These are phyloP conservation scores for Agrochola lychnidis DNA, from an alignment of 2,888 invertebrate genomes.

Conservation along the genomic window DNA sequence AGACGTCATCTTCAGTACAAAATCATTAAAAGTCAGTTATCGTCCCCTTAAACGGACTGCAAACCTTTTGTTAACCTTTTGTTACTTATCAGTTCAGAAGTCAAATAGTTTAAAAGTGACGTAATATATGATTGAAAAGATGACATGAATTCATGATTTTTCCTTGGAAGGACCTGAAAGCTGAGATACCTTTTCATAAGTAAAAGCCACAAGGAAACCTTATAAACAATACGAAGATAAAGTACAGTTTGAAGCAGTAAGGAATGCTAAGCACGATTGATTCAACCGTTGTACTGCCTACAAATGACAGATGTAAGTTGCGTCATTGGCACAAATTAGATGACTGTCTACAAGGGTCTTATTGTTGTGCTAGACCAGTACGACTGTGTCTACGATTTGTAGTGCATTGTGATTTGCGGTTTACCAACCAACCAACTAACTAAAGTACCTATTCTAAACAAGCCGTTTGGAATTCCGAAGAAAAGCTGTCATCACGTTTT, in stretches of 20 bases:
- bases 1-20: no score
- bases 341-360: constrained; percentile 37
- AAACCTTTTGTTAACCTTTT: background rate
- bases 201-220: no score
- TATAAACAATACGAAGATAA: constrained; percentile 22
- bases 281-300: constrained; percentile 42
- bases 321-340: constrained; percentile 54
- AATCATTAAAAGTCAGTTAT: no score
- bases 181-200: background rate
- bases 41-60: no score
- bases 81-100: background rate
- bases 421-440: background rate
- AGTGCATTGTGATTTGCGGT: constrained; percentile 17
- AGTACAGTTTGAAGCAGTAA: constrained; percentile 8
- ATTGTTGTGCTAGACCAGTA: constrained; percentile 17
- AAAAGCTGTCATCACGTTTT: background rate
- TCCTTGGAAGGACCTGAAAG: background rate
- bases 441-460: background rate
- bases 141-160: no score
- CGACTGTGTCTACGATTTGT: constrained; percentile 18
- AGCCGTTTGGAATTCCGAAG: background rate
- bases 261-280: constrained; percentile 45
- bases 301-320: constrained; percentile 48
- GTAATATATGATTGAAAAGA: background rate
- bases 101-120: background rate